Base-by-base conservation (phyloP, 2,888 invertebrate species). In the Brassicogethes aeneus region DNA sequence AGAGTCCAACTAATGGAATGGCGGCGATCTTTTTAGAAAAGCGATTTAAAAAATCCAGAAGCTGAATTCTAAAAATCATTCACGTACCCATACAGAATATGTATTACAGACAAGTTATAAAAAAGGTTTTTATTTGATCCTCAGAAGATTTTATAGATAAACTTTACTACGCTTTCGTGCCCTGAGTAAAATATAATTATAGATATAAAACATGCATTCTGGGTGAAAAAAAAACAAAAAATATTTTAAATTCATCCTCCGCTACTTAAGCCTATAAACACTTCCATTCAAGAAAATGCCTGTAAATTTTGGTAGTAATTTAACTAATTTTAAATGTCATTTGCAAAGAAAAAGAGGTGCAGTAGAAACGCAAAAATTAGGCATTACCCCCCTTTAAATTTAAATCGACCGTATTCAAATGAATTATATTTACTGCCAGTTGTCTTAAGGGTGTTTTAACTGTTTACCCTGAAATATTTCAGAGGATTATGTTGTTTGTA, bases 151-250 rank as follows among this genome's bases (percentile, higher is more conserved):
- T 53, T 51, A 53, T 52, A 46, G 47, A 48, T 43, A 44, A 45
- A 52, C 37, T 55, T 53, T 52, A 55, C 47, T 53, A 50, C 48
- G 37, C 39, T 43, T 52, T 48, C 55, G 53, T 55, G 53, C 53
- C 51, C 45, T 43, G 17, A 29, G 3, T 32, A 32, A 8, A 8
- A 32, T 32, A 13, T 12, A 32, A 32, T 32, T 32, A 32, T 32
- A 32, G 14, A 10, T 12, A 32, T 32, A 32, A 23, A 23, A 23
- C 10, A 23, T 23, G 10, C 23, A 23, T 23, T 23, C 10, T 23
- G n/a, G n/a, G n/a, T n/a, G n/a, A n/a, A n/a, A n/a, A n/a, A n/a
- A n/a, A n/a, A n/a, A n/a, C n/a, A n/a, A n/a, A n/a, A n/a, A n/a
- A n/a, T n/a, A n/a, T n/a, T n/a, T n/a, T n/a, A n/a, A n/a, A n/a